Evolutionary conservation across 53 echinoderm and acorn worm species (phyloP).

Genomic region (Holothuria leucospilota): DNA sequence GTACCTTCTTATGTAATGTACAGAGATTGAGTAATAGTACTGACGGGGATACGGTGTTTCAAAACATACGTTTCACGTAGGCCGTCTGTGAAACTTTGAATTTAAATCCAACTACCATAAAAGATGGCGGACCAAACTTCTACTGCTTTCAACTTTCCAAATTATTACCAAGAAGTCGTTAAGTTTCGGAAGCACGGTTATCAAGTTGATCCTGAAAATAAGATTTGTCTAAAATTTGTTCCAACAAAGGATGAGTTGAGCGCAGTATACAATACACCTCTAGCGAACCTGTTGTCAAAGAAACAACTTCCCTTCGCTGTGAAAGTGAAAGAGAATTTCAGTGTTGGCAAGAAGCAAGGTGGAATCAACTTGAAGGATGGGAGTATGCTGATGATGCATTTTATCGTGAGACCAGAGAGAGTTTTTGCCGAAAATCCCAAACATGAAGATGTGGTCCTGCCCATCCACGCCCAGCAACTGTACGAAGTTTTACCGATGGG

Average conservation of each 20-base stretch:
- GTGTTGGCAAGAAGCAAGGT: too few relatives aligned
- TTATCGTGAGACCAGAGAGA: slow-evolving; percentile 12
- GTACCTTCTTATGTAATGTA: too few relatives aligned
- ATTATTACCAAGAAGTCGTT: slow-evolving; percentile 16
- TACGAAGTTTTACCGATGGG: slow-evolving; percentile 16
- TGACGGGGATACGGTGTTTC: too few relatives aligned
- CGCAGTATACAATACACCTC: slow-evolving; percentile 2
- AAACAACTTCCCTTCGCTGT: slow-evolving; percentile 1
- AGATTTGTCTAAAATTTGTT: background rate
- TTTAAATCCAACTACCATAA: too few relatives aligned
- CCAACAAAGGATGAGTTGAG: background rate
- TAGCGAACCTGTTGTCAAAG: slow-evolving; percentile 3
- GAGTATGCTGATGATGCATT: background rate
- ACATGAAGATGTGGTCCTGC: background rate
- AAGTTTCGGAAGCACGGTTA: background rate
- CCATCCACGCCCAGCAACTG: background rate
- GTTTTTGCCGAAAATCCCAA: background rate
- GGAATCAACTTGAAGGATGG: background rate
- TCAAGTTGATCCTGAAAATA: background rate
- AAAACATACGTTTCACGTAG: too few relatives aligned
- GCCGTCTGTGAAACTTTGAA: too few relatives aligned
- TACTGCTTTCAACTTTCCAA: background rate
- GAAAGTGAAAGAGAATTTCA: background rate
- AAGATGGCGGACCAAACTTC: background rate
- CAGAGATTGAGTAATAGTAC: too few relatives aligned